Conservation (phyloP, 2,113 vertebrate genomes). For the Orcinus orca region DNA sequence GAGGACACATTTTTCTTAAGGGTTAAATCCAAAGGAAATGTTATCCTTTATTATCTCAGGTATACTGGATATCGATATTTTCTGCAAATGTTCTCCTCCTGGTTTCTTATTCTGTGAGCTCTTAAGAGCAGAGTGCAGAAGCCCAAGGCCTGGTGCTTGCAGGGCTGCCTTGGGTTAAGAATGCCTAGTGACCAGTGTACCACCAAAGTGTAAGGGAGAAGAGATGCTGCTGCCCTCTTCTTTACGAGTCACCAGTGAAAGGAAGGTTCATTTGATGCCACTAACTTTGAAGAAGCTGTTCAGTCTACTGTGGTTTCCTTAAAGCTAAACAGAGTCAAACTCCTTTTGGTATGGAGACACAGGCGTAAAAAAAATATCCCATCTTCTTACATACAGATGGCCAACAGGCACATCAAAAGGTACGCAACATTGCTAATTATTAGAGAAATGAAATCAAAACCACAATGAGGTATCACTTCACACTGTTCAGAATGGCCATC, state of each 20-base stretch:
- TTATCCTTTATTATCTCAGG: background rate
- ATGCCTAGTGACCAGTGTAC: background rate
- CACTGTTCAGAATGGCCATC: too few species aligned
- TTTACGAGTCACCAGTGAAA: background rate
- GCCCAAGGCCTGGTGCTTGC: too few species aligned
- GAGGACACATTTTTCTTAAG: background rate
- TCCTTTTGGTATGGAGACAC: background rate
- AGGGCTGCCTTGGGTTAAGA: background rate
- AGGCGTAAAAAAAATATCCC: background rate
- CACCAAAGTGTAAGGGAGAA: background rate
- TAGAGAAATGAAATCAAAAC: too few species aligned
- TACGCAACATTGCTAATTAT: too few species aligned
- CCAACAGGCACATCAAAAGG: too few species aligned
- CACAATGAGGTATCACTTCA: too few species aligned
- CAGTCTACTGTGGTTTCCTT: background rate
- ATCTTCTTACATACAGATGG: background rate
- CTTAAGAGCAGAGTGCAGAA: background rate
- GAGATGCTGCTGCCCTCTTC: background rate
- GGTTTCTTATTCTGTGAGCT: background rate
- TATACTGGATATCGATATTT: background rate
- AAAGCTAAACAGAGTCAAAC: background rate
- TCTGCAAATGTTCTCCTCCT: background rate
- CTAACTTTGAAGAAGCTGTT: background rate
- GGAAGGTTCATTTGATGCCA: background rate
- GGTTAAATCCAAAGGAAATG: background rate